A percentile compares a stretch with the other conserved stretches of the same genome.
phyloP scores from a whole-genome alignment of 1,140 invertebrate genomes.

The Pentalonia nigronervosa region DNA sequence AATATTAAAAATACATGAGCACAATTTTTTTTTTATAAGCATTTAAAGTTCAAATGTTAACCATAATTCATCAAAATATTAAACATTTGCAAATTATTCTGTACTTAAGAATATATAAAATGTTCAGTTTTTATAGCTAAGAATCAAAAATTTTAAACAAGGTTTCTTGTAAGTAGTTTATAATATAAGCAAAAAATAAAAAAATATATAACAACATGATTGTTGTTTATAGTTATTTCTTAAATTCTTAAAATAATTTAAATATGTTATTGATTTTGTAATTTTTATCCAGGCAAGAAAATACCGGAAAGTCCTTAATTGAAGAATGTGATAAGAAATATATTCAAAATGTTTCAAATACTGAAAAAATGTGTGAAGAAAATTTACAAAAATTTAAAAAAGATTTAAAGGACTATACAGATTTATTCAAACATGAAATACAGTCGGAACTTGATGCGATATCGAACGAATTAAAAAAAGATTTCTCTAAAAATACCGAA shows the following conservation, averaged over 20 bases:
- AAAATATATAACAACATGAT: too few relatives aligned
- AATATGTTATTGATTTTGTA: neutral
- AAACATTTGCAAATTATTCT: too few relatives aligned
- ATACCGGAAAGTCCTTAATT: neutral
- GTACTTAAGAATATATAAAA: too few relatives aligned
- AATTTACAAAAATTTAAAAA: slow-evolving; percentile 25
- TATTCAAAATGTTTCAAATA: neutral
- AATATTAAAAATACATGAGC: too few relatives aligned
- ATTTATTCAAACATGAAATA: slow-evolving; percentile 34
- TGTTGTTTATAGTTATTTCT: too few relatives aligned
- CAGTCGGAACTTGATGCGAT: neutral
- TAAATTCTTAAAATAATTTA: neutral
- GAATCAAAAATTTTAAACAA: too few relatives aligned
- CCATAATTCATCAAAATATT: too few relatives aligned
- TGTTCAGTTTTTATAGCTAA: too few relatives aligned
- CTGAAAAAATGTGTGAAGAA: slow-evolving; percentile 37
- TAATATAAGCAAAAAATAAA: too few relatives aligned
- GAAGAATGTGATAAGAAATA: neutral
- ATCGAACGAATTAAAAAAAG: neutral
- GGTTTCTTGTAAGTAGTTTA: too few relatives aligned
- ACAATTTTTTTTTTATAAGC: too few relatives aligned
- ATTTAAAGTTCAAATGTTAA: too few relatives aligned
- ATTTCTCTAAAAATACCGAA: neutral
- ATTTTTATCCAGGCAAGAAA: slow-evolving; percentile 2
- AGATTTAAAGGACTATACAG: slow-evolving; percentile 22